These are phyloP conservation scores for Spheniscus humboldti DNA, from an alignment of 2,797 vertebrate genomes.

Conservation along the genomic window DNA sequence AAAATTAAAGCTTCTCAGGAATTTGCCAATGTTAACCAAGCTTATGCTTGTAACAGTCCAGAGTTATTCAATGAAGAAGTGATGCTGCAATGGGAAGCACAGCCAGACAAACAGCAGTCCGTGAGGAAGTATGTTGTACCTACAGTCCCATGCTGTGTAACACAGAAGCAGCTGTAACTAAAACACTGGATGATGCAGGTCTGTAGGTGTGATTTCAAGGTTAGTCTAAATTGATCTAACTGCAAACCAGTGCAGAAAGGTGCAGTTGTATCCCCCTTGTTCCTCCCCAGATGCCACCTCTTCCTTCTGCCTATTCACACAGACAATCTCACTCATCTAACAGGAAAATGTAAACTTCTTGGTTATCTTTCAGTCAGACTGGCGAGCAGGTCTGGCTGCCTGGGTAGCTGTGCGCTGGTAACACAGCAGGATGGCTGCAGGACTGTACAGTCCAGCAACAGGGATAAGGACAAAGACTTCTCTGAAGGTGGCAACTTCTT, in stretches of 20 bases:
- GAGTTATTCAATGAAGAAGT: neutral
- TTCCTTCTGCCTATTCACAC: neutral
- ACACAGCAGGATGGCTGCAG: neutral
- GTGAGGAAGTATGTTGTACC: neutral
- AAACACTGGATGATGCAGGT: neutral
- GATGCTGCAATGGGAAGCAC: neutral
- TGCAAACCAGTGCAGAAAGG: neutral
- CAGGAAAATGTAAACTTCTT: neutral
- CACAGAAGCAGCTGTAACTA: neutral
- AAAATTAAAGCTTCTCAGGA: neutral
- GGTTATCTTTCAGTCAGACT: fast-evolving
- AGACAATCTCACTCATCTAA: neutral
- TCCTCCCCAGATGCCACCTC: neutral
- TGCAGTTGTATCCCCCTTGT: neutral
- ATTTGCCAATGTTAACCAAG: neutral
- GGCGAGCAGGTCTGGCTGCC: neutral
- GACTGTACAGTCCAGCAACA: neutral
- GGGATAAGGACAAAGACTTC: neutral
- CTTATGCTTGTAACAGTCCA: neutral
- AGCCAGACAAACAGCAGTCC: neutral
- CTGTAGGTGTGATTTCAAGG: neutral
- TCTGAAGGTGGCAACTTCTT: neutral
- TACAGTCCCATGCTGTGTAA: fast-evolving
- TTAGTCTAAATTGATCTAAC: neutral
- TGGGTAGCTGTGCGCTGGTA: neutral